phyloP scores from a whole-genome alignment of 2,888 invertebrate genomes.

The Acrobasis repandana region DNA sequence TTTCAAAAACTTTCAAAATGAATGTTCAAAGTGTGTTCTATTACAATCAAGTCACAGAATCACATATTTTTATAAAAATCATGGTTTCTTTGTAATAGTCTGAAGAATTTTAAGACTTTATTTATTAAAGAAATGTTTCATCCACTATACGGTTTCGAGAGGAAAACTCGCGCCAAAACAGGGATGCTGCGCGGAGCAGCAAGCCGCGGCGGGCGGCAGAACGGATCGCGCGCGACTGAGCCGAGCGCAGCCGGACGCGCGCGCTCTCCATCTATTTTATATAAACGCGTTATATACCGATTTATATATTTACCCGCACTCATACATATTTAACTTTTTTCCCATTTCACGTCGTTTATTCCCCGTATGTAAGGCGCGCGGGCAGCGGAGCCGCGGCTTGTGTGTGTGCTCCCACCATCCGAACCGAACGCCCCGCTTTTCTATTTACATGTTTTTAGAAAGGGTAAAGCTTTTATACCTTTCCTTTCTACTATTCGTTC shows the following conservation, averaged over 20 bases:
- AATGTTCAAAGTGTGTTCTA: constrained; percentile 9
- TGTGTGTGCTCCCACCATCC: constrained; percentile 63
- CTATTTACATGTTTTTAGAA: constrained; percentile 82
- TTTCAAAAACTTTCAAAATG: constrained; percentile 17
- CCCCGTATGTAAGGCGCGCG: constrained; percentile 69
- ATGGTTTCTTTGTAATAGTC: not conserved
- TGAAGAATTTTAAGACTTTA: not conserved
- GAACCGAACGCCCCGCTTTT: constrained; percentile 63
- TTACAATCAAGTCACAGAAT: not conserved
- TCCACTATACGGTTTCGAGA: constrained; percentile 7
- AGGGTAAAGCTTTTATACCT: constrained; percentile 81
- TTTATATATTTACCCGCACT: constrained; percentile 83
- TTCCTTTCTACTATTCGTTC: constrained; percentile 75
- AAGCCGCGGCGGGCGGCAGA: constrained; percentile 44
- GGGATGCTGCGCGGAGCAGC: constrained; percentile 22
- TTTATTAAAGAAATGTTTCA: not conserved
- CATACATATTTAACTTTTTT: constrained; percentile 83
- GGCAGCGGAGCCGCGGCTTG: constrained; percentile 47
- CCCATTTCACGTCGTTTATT: constrained; percentile 81
- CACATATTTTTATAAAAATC: not conserved
- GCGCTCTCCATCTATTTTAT: constrained; percentile 72
- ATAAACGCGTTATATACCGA: constrained; percentile 79
- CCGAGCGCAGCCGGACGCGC: constrained; percentile 51
- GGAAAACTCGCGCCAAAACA: constrained; percentile 19
- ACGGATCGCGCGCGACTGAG: constrained; percentile 70